These are phyloP conservation scores for Salminus brasiliensis DNA, from an alignment of 2,113 vertebrate species.

Conservation along the genomic window DNA sequence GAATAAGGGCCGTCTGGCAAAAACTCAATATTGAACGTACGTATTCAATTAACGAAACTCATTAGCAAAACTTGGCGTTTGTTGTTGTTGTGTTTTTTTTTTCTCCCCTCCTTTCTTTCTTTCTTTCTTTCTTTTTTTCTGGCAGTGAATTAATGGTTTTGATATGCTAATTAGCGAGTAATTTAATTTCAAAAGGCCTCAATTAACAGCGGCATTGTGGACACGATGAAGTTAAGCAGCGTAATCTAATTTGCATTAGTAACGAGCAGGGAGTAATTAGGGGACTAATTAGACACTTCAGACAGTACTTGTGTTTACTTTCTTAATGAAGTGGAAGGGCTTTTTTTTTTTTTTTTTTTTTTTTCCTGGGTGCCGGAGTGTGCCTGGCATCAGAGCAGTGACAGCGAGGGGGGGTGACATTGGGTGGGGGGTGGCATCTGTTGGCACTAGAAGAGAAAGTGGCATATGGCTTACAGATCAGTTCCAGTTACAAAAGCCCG, in stretches of 20 bases:
- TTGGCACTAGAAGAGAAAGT: constrained; percentile 62
- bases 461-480: constrained; percentile 76
- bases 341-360: constrained; percentile 83
- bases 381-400: constrained; percentile 51
- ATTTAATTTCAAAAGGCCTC: constrained; percentile 99
- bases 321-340: constrained; percentile 98
- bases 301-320: constrained; percentile 99
- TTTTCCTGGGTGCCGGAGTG: constrained; percentile 62
- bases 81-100: constrained; percentile 91
- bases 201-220: constrained; percentile 99
- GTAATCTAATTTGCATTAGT: constrained; percentile 99
- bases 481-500: constrained; percentile 65
- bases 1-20: constrained; percentile 71
- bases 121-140: constrained; percentile 80
- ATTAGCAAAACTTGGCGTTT: constrained; percentile 99
- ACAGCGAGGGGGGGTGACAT: neutral
- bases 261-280: constrained; percentile 99
- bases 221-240: constrained; percentile 99
- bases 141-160: constrained; percentile 99
- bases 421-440: constrained; percentile 41
- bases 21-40: constrained; percentile 72
- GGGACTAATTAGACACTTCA: constrained; percentile 99
- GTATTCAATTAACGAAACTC: constrained; percentile 99
- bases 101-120: constrained; percentile 84
- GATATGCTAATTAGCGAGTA: constrained; percentile 99